Evolutionary conservation across 1,140 invertebrate species (phyloP), one percentile per base, ranked within the genome.

Genomic region (Fopius arisanus): DNA sequence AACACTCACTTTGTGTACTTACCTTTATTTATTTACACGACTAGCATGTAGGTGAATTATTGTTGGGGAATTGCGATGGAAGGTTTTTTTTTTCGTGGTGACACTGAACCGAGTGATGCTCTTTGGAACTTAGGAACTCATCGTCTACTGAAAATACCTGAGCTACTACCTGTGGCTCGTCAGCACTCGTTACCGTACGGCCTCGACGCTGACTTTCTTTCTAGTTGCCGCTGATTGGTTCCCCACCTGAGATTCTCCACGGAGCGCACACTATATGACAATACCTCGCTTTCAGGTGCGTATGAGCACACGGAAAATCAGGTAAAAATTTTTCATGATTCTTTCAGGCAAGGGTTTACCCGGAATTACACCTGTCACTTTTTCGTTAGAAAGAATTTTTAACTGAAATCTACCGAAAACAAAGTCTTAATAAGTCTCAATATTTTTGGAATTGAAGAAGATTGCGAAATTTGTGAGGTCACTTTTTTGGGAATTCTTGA

Each of bases 101-200:
- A 71, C 29, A 73, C 70, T 48, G 28, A 41, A 71, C 54, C 28
- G 26, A 48, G 26, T 14, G 23, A 59, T 14, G 26, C 41, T 80
- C 78, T 80, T 78, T 66, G 74, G 68, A 59, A 74, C 70, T 66
- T 78, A 81, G 75, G 81, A 79, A 80, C 82, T 81, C 84, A 65
- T 65, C 26, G 62, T 33, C 82, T 79, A 84, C 79, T 84, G 82
- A 74, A 82, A 82, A 82, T 81, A 80, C 82, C 79, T 81, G 80
- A 79, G 78, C 80, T 78, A 81, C 82, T 81, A 74, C 74, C 76
- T 70, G 72, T 73, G 67, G 77, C 70, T 73, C 76, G 74, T 41
- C 19, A n/a, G 66, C 51, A 65, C 29, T 62, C 71, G 43, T 66
- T 65, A 67, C 71, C 29, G 28, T 71, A 67, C 71, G 29, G 28